These are phyloP conservation scores for Heterodera schachtii DNA, from an alignment of 1,140 invertebrate species.

Conservation along the genomic window DNA sequence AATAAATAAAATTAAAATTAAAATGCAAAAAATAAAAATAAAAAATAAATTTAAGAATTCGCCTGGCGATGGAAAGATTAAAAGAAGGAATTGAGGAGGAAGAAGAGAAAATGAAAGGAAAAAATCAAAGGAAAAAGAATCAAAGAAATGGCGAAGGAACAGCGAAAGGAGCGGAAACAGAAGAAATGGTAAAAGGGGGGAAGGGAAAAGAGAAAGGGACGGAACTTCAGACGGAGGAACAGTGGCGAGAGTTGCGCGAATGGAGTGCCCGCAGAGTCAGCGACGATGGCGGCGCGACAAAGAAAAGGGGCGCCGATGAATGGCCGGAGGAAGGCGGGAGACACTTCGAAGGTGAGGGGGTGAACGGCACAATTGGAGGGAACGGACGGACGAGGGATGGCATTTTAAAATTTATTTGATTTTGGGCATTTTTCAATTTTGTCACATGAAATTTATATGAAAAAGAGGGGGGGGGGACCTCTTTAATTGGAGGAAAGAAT, in stretches of 20 bases:
- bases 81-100: constrained; percentile 4
- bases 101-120: neutral
- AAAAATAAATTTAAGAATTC: neutral
- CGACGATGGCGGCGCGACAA: constrained; percentile 2
- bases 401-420: neutral
- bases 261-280: constrained; percentile 33
- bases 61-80: neutral
- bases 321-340: constrained; percentile 60
- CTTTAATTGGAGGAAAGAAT: neutral
- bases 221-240: constrained; percentile 20
- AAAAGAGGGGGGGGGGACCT: too few species aligned
- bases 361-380: neutral
- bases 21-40: too few species aligned
- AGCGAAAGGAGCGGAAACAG: neutral
- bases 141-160: constrained; percentile 8
- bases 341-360: constrained; percentile 57
- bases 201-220: neutral
- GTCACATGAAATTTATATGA: too few species aligned
- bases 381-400: neutral
- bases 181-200: neutral
- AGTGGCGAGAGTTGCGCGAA: constrained; percentile 18
- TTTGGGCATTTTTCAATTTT: too few species aligned
- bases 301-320: neutral
- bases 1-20: neutral
- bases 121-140: neutral